Evolutionary conservation across 1,140 invertebrate genomes (phyloP), one percentile per base, ranked within the genome.

Genomic region (Drosophila dunni): DNA sequence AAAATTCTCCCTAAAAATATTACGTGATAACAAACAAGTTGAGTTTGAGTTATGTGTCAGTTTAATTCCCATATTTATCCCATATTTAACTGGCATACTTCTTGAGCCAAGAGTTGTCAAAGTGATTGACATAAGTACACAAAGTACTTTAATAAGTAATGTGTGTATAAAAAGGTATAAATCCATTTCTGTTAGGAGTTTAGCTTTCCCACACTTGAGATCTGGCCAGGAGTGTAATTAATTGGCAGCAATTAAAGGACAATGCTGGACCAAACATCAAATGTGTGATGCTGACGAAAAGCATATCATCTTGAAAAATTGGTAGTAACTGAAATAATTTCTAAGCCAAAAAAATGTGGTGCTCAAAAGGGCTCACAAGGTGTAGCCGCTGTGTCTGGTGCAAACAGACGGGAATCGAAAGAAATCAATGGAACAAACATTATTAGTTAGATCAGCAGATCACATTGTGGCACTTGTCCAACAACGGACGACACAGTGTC

Each of bases 401-500:
- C 71, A 79, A 72, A 69, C 29, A 51, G 48, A 74, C 62, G 5
- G 24, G 6, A 29, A 29, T 29, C 67, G 73, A 69, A 10, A 50
- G 42, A 56, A 81, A 56, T 73, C 51, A 68, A 75, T 66, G 74
- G 70, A 51, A 80, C 44, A 72, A 63, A 74, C 68, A 73, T 81
- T 82, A 80, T 77, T 78, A 64, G 53, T 72, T 71, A 34, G 62
- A 79, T 88, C 79, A 29, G 24, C 0, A 6, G 24, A 29, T 29
- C 24, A 29, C 24, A 82, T 74, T 83, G 79, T 83, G 77, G 50
- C 82, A 86, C 81, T 78, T 81, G 81, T 81, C 75, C 33, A 50
- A 80, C 71, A 67, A 46, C 40, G 6, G 82, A 80, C 82, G 90
- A 78, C 90, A 75, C 73, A 65, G 46, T 80, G 90, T 91, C 90